Conservation (phyloP, 2,797 vertebrate genomes). For the Cyprinella venusta region DNA sequence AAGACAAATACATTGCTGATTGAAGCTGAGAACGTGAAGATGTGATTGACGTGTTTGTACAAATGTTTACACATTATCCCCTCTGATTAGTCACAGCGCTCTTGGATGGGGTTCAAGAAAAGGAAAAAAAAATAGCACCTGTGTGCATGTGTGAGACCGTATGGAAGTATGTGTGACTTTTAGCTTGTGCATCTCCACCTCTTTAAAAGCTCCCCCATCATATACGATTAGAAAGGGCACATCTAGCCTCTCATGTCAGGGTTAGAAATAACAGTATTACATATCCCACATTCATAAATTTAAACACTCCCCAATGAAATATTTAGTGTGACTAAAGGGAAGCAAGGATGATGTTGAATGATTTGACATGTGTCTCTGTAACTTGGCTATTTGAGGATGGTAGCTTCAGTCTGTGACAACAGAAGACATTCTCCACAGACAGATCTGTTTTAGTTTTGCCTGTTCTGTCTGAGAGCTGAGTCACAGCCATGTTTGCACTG, state of each 20-base stretch:
- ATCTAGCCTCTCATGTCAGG: conserved; percentile 42
- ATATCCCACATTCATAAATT: conserved; percentile 38
- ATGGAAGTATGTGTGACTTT: conserved; percentile 38
- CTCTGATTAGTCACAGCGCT: conserved; percentile 16
- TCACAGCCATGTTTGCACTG: conserved; percentile 40
- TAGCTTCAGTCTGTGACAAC: conserved; percentile 27
- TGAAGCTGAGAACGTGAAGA: conserved; percentile 42
- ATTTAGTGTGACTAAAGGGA: conserved; percentile 58
- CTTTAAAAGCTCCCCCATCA: conserved; percentile 41
- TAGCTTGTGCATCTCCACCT: conserved; percentile 27
- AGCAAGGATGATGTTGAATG: conserved; percentile 53
- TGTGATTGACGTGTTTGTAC: conserved; percentile 32
- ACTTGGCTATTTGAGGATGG: conserved; percentile 48
- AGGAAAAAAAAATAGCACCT: conserved; percentile 43
- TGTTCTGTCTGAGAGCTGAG: conserved; percentile 42
- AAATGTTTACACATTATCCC: conserved; percentile 42
- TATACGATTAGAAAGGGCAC: conserved; percentile 38
- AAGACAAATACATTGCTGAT: conserved; percentile 47
- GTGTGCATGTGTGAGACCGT: conserved; percentile 33
- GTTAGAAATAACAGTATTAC: conserved; percentile 44
- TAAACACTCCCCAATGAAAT: conserved; percentile 48
- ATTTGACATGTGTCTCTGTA: conserved; percentile 54
- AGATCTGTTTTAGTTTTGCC: conserved; percentile 32
- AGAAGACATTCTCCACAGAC: conserved; percentile 24
- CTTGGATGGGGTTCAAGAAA: conserved; percentile 52